phyloP scores from a whole-genome alignment of 2,113 vertebrate species.

The Merops nubicus region DNA sequence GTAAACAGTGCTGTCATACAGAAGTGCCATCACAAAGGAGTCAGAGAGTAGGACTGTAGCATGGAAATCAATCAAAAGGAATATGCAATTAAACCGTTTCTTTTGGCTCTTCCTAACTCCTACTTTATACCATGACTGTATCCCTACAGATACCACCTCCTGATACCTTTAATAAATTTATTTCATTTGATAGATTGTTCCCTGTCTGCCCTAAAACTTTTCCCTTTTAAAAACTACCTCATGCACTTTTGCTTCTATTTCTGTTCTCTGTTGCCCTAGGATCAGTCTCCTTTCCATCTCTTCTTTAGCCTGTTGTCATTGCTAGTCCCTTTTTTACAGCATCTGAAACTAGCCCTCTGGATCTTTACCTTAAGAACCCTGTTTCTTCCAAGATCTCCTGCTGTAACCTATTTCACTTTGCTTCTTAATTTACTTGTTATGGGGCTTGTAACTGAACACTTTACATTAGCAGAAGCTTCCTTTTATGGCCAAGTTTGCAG shows the following conservation, averaged over 20 bases:
- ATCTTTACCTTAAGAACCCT: not conserved
- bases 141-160: not conserved
- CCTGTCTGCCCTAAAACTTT: not conserved
- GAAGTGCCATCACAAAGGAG: not conserved
- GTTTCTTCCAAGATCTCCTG: not conserved
- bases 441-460: not conserved
- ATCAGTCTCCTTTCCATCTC: not conserved
- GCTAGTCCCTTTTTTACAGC: not conserved
- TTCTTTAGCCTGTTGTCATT: not conserved
- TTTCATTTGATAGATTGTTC: not conserved
- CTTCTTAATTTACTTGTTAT: not conserved
- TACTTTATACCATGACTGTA: not conserved
- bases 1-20: not conserved
- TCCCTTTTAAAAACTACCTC: not conserved
- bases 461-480: not conserved
- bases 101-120: not conserved
- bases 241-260: not conserved
- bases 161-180: not conserved
- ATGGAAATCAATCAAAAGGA: not conserved
- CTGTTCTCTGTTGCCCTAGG: not conserved
- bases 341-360: not conserved
- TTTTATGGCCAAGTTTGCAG: not conserved
- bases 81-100: not conserved
- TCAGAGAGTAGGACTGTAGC: not conserved
- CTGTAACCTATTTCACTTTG: not conserved